Evolutionary conservation across 2,797 vertebrate genomes (phyloP), one percentile per base, ranked within the genome.

Genomic region (Sebastes umbrosus): DNA sequence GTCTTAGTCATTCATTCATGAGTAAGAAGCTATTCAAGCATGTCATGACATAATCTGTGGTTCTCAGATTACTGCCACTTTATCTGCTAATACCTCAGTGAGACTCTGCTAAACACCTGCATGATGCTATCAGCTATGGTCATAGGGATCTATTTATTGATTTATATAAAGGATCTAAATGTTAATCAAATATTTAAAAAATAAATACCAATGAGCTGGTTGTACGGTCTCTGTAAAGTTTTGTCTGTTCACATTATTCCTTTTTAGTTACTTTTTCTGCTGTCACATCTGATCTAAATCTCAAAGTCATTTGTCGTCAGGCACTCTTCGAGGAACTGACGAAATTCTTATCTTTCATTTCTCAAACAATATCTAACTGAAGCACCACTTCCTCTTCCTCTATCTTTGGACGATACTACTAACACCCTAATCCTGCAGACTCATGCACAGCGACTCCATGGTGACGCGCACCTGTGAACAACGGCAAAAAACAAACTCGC

Each of bases 341-440:
- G 4, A 57, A 63, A 83, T 31, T 71, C 52, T 64, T 71, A 85
- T 84, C 77, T 79, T 27, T 59, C 34, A 67, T 70, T 83, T 85
- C 64, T 81, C 60, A 71, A 59, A 78, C n/a, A 77, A 69, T 5
- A 58, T 79, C 29, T 34, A 4, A 60, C 77, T 65, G 29, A 75
- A 66, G 16, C 52, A 25, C 36, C 59, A 73, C 25, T 71, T 80
- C 77, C 77, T 69, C 27, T 8, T 29, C 24, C 55, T 52, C 5
- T 70, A 9, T 60, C 18, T 77, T 68, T 32, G 39, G 55, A 68
- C 4, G 1, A 10, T 4, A 65, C 25, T 3, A 29, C 57, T 8
- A 13, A 52, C 24, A 46, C n/a, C 54, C 16, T 46, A 24, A 62
- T 66, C 43, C 64, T 55, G 27, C 43, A 58, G 13, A 59, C 14